phyloP scores from a whole-genome alignment of 2,888 invertebrate species.

The Archips crataeganus region DNA sequence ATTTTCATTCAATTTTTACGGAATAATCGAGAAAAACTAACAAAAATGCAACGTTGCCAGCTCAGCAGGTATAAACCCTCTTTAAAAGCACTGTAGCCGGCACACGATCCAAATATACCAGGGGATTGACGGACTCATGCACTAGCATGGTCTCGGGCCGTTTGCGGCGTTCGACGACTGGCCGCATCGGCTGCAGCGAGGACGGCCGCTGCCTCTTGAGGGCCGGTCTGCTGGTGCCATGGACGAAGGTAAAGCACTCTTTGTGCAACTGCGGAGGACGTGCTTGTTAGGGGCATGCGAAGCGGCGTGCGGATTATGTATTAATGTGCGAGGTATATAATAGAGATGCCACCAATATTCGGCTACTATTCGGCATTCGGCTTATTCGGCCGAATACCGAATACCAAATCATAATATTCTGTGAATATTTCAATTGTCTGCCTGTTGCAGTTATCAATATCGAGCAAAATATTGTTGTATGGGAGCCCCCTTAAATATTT shows the following conservation, averaged over 20 bases:
- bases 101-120: conserved; percentile 50
- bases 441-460: too few species aligned
- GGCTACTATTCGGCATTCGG: too few species aligned
- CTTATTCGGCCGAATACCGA: too few species aligned
- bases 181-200: conserved; percentile 59
- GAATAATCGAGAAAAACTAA: too few species aligned
- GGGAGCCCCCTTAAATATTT: too few species aligned
- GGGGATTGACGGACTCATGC: conserved; percentile 60
- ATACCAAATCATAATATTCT: too few species aligned
- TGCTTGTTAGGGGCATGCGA: conserved; percentile 30
- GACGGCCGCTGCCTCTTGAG: conserved; percentile 55
- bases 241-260: conserved; percentile 69
- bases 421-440: too few species aligned
- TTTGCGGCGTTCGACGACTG: conserved; percentile 47
- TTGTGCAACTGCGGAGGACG: conserved; percentile 69
- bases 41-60: too few species aligned
- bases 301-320: conserved; percentile 7
- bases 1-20: too few species aligned
- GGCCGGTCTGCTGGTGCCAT: conserved; percentile 45
- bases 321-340: neutral
- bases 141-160: conserved; percentile 68
- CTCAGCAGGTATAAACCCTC: too few species aligned
- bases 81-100: conserved; percentile 19
- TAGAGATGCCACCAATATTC: too few species aligned
- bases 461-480: too few species aligned